Base-by-base conservation (phyloP, 2,888 invertebrate species). In the Ochropleura plecta region DNA sequence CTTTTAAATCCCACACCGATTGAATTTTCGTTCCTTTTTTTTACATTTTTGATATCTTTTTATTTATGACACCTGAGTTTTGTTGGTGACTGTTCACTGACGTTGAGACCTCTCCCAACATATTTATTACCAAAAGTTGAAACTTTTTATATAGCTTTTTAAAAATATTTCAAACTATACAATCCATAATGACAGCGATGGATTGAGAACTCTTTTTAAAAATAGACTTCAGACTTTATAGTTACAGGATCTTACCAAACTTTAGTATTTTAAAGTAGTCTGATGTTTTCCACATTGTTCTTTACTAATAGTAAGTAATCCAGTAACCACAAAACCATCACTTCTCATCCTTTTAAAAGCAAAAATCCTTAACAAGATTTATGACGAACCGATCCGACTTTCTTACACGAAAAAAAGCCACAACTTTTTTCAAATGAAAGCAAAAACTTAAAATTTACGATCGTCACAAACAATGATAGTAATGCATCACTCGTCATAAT, bases 401-500 rank as follows among this genome's bases (percentile, higher is more conserved):
- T 85, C 87, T 85, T 81, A 55, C 68, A 70, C 44, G 63, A 81
- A 81, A 83, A 86, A 87, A 67, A 69, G 20, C 64, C 57, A 53
- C 70, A n/a, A 68, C 57, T 82, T 87, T 80, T 81, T 81, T 81
- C 44, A 73, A 78, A 76, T 73, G 85, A 81, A 83, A 85, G 81
- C 82, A 86, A 90, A 90, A 90, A 90, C 88, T 79, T 79, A 75
- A 90, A 93, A 95, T 95, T 94, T 94, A 95, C 90, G 93, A 90
- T 84, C 88, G 81, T 89, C 86, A 90, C 91, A 91, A 92, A 94
- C 95, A 96, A 96, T 94, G 91, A 89, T 86, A 90, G 94, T 92
- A 93, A 95, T 95, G 92, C 95, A 95, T 96, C 96, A 96, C 93
- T 93, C 94, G 93, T 96, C 96, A 96, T 95, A 95, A 95, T 94